Conservation (phyloP, 1,140 invertebrate genomes). For the Aphis craccivora region DNA sequence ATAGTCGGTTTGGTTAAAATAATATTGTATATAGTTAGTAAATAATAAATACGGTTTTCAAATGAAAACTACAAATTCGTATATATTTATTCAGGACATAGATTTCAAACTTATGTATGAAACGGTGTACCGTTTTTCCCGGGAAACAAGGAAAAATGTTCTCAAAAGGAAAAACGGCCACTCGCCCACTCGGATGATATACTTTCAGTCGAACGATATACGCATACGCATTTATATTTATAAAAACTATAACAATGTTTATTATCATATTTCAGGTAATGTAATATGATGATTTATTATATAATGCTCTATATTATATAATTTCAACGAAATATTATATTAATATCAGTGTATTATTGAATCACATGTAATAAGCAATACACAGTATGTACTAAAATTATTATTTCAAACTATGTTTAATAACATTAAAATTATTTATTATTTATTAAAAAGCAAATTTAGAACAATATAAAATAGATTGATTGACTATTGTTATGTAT, state of each 20-base stretch:
- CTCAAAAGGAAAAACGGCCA: not conserved
- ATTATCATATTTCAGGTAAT: constrained; percentile 10
- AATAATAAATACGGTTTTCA: not conserved
- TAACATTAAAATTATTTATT: no score
- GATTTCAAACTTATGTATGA: not conserved
- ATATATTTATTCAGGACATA: constrained; percentile 4
- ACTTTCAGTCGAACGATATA: not conserved
- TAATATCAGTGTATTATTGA: not conserved
- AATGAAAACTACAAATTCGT: not conserved
- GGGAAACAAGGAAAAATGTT: not conserved
- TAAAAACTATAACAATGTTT: not conserved
- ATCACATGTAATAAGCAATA: not conserved
- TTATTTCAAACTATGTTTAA: no score
- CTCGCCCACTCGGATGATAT: not conserved
- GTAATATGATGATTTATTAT: not conserved
- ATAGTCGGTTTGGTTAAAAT: not conserved
- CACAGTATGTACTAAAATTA: not conserved
- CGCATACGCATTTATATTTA: not conserved
- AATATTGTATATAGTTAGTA: not conserved
- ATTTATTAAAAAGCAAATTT: not conserved
- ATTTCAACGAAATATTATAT: not conserved
- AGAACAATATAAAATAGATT: not conserved
- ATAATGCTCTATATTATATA: not conserved
- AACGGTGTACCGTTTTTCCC: not conserved
- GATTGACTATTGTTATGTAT: not conserved